A percentile compares a stretch with the other conserved stretches of the same genome.
phyloP scores from a whole-genome alignment of 2,113 vertebrate species.

The Pterocles orientalis region DNA sequence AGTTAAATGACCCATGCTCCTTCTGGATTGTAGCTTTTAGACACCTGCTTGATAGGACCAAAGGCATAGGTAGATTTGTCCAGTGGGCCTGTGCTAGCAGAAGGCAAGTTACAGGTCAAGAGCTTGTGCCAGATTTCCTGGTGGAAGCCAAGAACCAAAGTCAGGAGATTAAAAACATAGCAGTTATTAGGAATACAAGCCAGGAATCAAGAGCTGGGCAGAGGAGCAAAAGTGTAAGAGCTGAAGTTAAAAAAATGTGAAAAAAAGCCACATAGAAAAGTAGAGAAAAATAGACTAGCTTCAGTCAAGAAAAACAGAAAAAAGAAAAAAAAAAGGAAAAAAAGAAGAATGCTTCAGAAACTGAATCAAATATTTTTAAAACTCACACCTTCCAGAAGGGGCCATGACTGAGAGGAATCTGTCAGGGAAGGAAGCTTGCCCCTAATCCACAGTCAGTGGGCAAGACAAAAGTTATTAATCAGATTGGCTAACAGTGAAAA shows the following conservation, averaged over 20 bases:
- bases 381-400: background rate
- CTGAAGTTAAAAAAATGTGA: background rate
- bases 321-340: background rate
- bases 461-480: background rate
- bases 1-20: background rate
- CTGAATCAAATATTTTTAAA: background rate
- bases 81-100: background rate
- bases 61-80: background rate
- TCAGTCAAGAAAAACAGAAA: background rate
- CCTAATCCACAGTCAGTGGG: background rate
- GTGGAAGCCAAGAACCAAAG: background rate
- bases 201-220: background rate
- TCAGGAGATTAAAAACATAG: background rate
- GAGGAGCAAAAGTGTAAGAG: background rate
- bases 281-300: background rate
- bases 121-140: background rate
- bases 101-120: background rate
- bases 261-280: background rate
- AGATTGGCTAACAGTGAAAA: background rate
- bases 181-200: background rate
- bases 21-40: background rate
- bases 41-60: background rate
- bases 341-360: background rate
- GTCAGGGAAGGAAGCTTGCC: background rate
- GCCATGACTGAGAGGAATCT: background rate